Evolutionary conservation across 2,888 invertebrate genomes (phyloP), one percentile per base, ranked within the genome.

Genomic region (Macaria liturata): DNA sequence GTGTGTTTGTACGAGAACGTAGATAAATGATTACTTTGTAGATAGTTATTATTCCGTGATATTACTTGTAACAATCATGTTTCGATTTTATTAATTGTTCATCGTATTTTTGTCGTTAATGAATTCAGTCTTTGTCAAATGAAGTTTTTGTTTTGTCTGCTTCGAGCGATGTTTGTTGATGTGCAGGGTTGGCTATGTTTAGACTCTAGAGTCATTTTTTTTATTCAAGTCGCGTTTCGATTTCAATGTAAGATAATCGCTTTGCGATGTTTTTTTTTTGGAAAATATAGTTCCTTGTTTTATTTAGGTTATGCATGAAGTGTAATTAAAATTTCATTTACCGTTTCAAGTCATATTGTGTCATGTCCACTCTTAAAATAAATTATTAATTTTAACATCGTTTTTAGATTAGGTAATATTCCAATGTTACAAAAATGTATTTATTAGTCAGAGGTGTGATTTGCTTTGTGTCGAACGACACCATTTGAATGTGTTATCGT

Each of bases 401-500:
- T 69, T 1, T 20, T 20, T 81, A 83, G 78, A 59, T 69, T 85
- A 84, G 86, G 65, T 69, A 78, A 72, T 82, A 86, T 89, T 86
- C 84, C 86, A 83, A 78, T 88, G 80, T 83, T 84, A 81, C 74
- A 68, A 71, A 42, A 74, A 77, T 83, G 82, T 88, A 88, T 88
- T 88, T 87, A 86, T 88, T 89, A 84, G 79, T 80, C 75, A 76
- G 68, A 78, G 67, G 78, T 81, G 80, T 82, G 82, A 76, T 80
- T 82, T 80, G 77, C 80, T 82, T 78, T 75, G 78, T 83, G 78
- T 78, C 70, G 72, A 76, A 75, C 69, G 71, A 82, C 80, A 83
- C 80, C 80, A 80, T 78, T 83, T 83, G 72, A 83, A 85, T 87
- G 88, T 86, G 88, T 86, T 88, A 82, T 77, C 74, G 72, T 76